These are phyloP conservation scores for Microcebus jonahi DNA, from an alignment of 2,113 vertebrate species.

Conservation along the genomic window DNA sequence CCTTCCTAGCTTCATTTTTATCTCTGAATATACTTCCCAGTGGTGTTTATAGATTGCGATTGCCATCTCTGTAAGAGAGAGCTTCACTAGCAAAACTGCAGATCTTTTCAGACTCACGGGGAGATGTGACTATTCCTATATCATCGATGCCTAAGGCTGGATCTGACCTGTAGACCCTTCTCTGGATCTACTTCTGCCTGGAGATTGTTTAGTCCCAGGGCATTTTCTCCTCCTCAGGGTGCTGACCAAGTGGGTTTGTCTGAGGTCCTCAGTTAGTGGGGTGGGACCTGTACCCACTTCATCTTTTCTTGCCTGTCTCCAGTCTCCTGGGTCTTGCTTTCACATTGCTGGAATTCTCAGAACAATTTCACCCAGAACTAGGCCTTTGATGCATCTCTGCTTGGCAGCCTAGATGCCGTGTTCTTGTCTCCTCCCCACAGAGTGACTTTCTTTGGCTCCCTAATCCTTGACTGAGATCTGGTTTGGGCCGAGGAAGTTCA, in stretches of 20 bases:
- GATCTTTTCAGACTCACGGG: neutral
- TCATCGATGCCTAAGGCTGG: neutral
- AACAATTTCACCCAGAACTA: neutral
- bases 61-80: neutral
- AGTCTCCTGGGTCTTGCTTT: neutral
- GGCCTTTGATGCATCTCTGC: neutral
- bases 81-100: neutral
- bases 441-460: neutral
- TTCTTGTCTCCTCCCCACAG: neutral
- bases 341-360: neutral
- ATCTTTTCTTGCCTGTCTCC: neutral
- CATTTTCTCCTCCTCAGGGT: neutral
- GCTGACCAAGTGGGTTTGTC: neutral
- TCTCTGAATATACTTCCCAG: neutral
- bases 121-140: neutral
- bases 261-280: neutral
- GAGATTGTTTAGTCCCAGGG: neutral
- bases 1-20: neutral
- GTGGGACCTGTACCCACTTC: neutral
- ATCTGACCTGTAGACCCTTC: neutral
- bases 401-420: neutral
- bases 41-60: neutral
- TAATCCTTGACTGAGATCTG: conserved; percentile 8
- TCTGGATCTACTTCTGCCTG: neutral
- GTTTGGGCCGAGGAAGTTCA: neutral